These are phyloP conservation scores for Drosophila lacicola DNA, from an alignment of 2,888 invertebrate genomes.

Conservation along the genomic window DNA sequence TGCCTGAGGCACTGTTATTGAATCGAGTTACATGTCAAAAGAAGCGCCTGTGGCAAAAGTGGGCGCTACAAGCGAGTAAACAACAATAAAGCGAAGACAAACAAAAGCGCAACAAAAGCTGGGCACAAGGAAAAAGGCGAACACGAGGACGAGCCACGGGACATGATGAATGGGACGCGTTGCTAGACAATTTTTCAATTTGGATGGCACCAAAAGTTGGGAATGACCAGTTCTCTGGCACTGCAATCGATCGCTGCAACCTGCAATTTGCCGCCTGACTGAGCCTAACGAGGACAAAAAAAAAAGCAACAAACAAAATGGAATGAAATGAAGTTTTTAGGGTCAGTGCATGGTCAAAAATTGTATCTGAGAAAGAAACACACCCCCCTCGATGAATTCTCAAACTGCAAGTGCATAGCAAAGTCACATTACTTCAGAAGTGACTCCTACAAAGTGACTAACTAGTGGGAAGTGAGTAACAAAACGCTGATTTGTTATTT, in stretches of 20 bases:
- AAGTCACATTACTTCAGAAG: background rate
- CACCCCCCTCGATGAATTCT: background rate
- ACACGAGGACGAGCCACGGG: slow-evolving; percentile 11
- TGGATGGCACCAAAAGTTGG: slow-evolving; percentile 59
- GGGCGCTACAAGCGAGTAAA: slow-evolving; percentile 73
- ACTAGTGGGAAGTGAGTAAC: background rate
- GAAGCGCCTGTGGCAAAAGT: slow-evolving; percentile 61
- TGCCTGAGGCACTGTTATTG: slow-evolving; percentile 54
- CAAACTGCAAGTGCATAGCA: background rate
- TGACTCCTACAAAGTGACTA: background rate
- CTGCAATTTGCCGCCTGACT: slow-evolving; percentile 76
- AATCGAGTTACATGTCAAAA: slow-evolving; percentile 79
- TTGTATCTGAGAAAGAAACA: background rate
- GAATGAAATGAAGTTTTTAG: slow-evolving; percentile 19
- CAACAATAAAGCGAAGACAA: slow-evolving; percentile 80
- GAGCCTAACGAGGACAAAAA: slow-evolving; percentile 27
- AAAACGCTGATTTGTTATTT: background rate
- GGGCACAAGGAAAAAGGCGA: background rate
- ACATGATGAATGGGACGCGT: slow-evolving; percentile 75
- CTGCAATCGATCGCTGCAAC: slow-evolving; percentile 73
- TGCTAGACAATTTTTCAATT: slow-evolving; percentile 81
- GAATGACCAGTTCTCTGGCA: slow-evolving; percentile 27
- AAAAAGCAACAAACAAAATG: slow-evolving; percentile 22
- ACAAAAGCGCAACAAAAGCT: slow-evolving; percentile 72
- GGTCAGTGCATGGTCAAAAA: slow-evolving; percentile 4